Evolutionary conservation across 30 jellyfish, hydroid and myxozoan species (phyloP).

Genomic region (Hydractinia echinata): DNA sequence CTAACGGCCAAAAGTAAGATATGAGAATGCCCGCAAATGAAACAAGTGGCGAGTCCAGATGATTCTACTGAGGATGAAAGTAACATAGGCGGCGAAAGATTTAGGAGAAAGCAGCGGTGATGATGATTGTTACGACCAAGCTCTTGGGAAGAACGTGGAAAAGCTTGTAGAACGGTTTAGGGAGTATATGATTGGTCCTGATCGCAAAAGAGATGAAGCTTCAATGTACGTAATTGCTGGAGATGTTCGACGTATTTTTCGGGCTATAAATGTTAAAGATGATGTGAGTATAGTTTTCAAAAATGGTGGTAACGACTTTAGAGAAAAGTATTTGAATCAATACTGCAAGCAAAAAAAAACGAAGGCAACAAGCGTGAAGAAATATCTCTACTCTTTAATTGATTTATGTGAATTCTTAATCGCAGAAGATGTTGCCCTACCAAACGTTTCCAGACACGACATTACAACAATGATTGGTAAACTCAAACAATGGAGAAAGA

Average conservation of each 20-base stretch:
- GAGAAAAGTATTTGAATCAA: background rate
- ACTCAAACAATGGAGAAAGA: conserved; percentile 17
- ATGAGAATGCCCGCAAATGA: too few species aligned
- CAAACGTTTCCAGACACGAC: background rate
- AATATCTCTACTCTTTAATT: conserved; percentile 7
- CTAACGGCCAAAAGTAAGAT: too few species aligned
- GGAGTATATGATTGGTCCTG: conserved; percentile 2
- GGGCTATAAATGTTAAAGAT: conserved; percentile 1
- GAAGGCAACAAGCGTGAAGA: conserved; percentile 6
- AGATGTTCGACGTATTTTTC: background rate
- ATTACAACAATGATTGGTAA: background rate
- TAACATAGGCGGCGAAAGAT: too few species aligned
- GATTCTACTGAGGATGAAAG: too few species aligned
- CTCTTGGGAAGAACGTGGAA: conserved; percentile 3
- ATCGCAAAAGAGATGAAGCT: background rate
- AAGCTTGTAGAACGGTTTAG: background rate
- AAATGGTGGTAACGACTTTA: background rate
- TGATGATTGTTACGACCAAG: background rate
- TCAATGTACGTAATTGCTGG: conserved; percentile 14
- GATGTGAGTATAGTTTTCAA: background rate
- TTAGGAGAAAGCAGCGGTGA: too few species aligned
- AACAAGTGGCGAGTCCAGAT: too few species aligned
- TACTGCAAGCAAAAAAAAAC: background rate
- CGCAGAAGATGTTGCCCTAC: background rate
- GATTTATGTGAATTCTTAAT: conserved; percentile 1